phyloP scores from a whole-genome alignment of 2,113 vertebrate genomes.

The Onychostruthus taczanowskii region DNA sequence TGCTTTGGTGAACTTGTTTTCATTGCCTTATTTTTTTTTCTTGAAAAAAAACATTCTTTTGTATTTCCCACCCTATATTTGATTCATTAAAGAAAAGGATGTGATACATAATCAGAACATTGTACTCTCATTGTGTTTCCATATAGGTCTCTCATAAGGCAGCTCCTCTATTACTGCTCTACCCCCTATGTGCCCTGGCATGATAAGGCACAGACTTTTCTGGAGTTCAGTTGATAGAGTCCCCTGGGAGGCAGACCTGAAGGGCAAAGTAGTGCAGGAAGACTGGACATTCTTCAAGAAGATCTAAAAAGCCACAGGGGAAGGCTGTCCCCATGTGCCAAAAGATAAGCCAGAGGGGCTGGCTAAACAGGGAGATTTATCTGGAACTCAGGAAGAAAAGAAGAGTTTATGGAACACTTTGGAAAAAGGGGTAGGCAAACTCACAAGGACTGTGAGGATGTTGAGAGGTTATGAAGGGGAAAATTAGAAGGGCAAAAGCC shows the following conservation, averaged over 20 bases:
- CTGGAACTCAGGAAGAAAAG: neutral
- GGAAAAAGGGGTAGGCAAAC: neutral
- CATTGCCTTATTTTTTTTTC: neutral
- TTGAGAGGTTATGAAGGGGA: neutral
- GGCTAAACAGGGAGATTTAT: neutral
- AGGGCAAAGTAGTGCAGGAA: neutral
- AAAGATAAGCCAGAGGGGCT: neutral
- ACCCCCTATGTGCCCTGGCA: accelerated
- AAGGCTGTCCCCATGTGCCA: neutral
- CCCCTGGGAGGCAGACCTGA: neutral
- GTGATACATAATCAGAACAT: neutral
- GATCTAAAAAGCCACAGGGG: neutral
- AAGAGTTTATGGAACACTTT: neutral
- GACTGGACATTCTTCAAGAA: neutral
- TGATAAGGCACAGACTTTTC: neutral
- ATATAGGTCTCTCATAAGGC: neutral
- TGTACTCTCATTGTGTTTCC: neutral
- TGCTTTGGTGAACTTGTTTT: neutral
- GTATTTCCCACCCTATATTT: neutral
- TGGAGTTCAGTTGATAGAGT: neutral
- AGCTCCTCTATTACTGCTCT: neutral
- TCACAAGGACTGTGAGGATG: neutral
- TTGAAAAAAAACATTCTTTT: neutral
- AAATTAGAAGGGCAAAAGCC: neutral
- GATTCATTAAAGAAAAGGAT: neutral